A percentile compares a stretch with the other conserved stretches of the same genome.
These are phyloP conservation scores for Temnothorax nylanderi DNA, from an alignment of 1,140 invertebrate species.

Conservation along the genomic window DNA sequence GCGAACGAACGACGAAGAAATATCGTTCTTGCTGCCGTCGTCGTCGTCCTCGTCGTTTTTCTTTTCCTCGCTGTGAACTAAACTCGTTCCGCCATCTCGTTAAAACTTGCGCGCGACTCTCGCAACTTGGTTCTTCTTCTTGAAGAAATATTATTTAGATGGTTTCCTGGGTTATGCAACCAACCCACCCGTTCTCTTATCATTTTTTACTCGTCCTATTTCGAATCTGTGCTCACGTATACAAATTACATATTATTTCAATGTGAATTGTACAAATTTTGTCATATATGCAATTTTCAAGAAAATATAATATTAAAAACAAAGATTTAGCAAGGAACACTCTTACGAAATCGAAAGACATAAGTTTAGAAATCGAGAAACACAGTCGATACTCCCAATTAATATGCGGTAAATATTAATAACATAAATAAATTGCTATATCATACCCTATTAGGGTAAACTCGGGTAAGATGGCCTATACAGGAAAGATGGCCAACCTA, in stretches of 20 bases:
- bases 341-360: not conserved
- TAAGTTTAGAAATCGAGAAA: not conserved
- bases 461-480: too few relatives aligned
- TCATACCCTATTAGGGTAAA: too few relatives aligned
- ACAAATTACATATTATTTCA: conserved; percentile 54
- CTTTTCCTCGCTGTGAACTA: conserved; percentile 66
- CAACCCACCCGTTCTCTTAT: conserved; percentile 1
- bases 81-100: conserved; percentile 79
- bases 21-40: conserved; percentile 45
- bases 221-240: conserved; percentile 13
- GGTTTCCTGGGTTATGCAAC: conserved; percentile 70
- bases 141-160: conserved; percentile 82
- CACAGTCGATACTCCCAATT: not conserved
- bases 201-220: not conserved
- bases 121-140: conserved; percentile 70
- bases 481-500: too few relatives aligned
- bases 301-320: not conserved
- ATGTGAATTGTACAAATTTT: not conserved
- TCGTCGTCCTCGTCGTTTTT: conserved; percentile 55
- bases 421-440: not conserved
- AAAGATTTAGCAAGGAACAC: not conserved
- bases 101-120: conserved; percentile 78
- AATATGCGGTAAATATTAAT: not conserved
- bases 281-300: not conserved
- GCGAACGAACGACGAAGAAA: conserved; percentile 56